Base-by-base conservation (phyloP, 2,797 vertebrate genomes). In the Epinephelus malabaricus region DNA sequence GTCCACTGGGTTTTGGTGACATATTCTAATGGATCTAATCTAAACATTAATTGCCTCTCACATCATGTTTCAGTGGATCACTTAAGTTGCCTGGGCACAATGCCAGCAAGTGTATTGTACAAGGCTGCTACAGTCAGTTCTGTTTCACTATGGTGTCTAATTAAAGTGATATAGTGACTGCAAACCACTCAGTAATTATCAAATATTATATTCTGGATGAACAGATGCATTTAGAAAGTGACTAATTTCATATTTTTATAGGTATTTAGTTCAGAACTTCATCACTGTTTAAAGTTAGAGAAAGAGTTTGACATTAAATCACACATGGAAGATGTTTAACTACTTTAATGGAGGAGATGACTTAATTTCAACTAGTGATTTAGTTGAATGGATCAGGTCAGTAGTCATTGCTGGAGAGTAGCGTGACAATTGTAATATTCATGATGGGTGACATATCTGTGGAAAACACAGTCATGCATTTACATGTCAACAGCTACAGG, bases 1-100 rank as follows among this genome's bases (percentile, higher is more conserved):
- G 30, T 71, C 63, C 23, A 3, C 30, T 25, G 50, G 45, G 50
- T 67, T 58, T 70, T 43, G 27, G 27, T 69, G 15, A 60, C 56
- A 60, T 50, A 25, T 67, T 63, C 9, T 49, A 51, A 60, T 67
- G 51, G 9, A 64, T 76, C 15, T 45, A 59, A 78, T 67, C 71
- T 58, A 43, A 34, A 11, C 60, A 30, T 30, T 61, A 72, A 65
- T 56, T 72, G 34, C 23, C 30, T 70, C 49, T 69, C 21, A 54
- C 60, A 72, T 59, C 23, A 40, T 34, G 51, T 53, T 34, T 68
- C 19, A 68, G 49, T 72, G 62, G 40, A 69, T 72, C n/a, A 55
- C 69, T 72, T 64, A 70, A 61, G 15, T 17, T 21, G 10, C 4
- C 47, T 27, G 46, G 46, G 65, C 19, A 30, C 2, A 12, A 18